Percentiles rank a stretch among this genome's conserved stretches.
phyloP scores from a whole-genome alignment of 2,797 vertebrate genomes.

The Falco concolor region DNA sequence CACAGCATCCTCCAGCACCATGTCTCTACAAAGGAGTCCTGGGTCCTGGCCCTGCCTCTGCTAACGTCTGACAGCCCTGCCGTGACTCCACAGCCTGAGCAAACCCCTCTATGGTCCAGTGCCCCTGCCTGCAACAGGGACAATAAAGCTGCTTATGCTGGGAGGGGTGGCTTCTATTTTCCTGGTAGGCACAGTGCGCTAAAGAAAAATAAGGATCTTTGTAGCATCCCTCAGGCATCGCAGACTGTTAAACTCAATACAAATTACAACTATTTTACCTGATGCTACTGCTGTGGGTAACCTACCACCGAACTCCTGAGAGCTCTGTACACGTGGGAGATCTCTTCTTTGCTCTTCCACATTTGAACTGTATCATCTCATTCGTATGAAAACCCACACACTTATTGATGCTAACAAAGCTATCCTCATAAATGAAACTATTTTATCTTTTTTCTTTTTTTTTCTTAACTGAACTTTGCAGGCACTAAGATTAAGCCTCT shows the following conservation, averaged over 20 bases:
- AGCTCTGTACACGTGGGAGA: fast-evolving
- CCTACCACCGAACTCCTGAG: background rate
- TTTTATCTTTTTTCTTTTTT: background rate
- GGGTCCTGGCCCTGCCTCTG: background rate
- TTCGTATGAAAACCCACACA: background rate
- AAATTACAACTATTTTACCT: background rate
- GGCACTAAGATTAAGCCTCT: background rate
- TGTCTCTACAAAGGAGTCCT: background rate
- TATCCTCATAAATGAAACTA: background rate
- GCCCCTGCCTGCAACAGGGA: background rate
- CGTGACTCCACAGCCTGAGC: background rate
- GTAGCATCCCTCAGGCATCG: background rate
- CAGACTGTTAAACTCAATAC: background rate
- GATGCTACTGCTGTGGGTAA: background rate
- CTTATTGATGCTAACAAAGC: background rate
- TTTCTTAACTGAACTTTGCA: background rate
- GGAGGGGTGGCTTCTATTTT: conserved; percentile 3
- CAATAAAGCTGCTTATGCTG: conserved; percentile 10
- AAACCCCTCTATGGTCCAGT: background rate
- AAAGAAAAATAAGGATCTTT: background rate
- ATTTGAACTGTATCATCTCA: background rate
- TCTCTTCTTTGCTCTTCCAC: background rate
- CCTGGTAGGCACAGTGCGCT: background rate
- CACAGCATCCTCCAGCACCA: fast-evolving
- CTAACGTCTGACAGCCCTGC: background rate